Evolutionary conservation across 1,140 invertebrate genomes (phyloP), one percentile per base, ranked within the genome.

Genomic region (Mizuhopecten yessoensis): DNA sequence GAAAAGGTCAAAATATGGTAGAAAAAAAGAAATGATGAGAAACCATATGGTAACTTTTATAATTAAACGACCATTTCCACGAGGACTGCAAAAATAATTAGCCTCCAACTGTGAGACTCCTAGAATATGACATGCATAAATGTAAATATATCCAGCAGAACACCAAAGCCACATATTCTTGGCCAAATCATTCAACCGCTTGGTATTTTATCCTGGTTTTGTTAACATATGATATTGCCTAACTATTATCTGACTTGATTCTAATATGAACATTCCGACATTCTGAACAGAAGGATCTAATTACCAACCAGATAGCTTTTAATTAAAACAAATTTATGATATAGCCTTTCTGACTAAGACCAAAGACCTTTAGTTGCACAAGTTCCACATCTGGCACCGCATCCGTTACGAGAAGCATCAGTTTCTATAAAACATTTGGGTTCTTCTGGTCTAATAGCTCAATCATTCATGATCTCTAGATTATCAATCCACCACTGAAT

Each of bases 1-100:
- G 90, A 92, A 90, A 17, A 92, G n/a, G 86, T 92, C 91, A 39
- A 90, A 89, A 39, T 88, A 15, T n/a, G n/a, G n/a, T n/a, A 75
- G 89, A 33, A 3, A 23, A 0, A 87, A 86, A 86, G 29, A 39
- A 90, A n/a, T 86, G 87, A 75, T 49, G 15, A 36, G 42, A 87
- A 36, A 89, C 87, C 57, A 34, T 90, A 15, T 49, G 0, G 57
- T 90, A 92, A 23, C 88, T 88, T 3, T 42, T 0, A 29, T 39
- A 5, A 34, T 90, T 90, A 86, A 90, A 33, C n/a, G 34, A 33
- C 87, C 87, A 92, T 42, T 90, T 89, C n/a, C 20, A 33, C 20
- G 57, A 34, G 33, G 87, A 75, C 34, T 34, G 33, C 15, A 90
- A 87, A 34, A 45, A 36, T 34, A 88, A 89, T 93, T 90, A 39